These are phyloP conservation scores for Druceiella hillmani DNA, from an alignment of 2,888 invertebrate species.

Conservation along the genomic window DNA sequence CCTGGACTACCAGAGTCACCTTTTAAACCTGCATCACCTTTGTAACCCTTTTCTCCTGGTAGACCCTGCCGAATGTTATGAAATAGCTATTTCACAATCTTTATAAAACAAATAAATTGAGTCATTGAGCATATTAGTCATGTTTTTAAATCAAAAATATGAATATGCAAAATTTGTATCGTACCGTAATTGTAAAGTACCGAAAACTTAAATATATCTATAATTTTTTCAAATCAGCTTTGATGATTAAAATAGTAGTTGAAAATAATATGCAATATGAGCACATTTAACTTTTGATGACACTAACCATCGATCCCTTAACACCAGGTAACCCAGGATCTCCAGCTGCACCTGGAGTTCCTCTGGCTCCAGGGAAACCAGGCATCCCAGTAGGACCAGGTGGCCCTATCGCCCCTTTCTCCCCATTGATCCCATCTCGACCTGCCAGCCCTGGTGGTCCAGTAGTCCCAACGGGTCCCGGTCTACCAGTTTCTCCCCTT, in stretches of 20 bases:
- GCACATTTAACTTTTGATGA: constrained; percentile 1
- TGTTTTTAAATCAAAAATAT: not conserved
- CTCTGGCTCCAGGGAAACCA: constrained; percentile 78
- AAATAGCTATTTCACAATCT: too few relatives aligned
- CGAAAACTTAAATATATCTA: constrained; percentile 1
- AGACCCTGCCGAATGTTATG: constrained; percentile 54
- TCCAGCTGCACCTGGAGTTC: constrained; percentile 69
- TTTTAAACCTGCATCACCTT: constrained; percentile 72
- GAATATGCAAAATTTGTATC: not conserved
- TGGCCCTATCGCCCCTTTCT: constrained; percentile 72
- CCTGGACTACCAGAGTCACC: constrained; percentile 71
- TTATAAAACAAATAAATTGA: constrained; percentile 2
- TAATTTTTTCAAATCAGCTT: constrained; percentile 1
- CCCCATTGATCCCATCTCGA: constrained; percentile 74
- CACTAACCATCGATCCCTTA: constrained; percentile 66
- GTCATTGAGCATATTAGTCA: not conserved
- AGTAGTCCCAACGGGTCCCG: constrained; percentile 70
- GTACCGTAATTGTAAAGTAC: too few relatives aligned
- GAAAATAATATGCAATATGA: too few relatives aligned
- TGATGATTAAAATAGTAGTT: too few relatives aligned
- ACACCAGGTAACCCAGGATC: constrained; percentile 67
- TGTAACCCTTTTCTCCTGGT: constrained; percentile 73
- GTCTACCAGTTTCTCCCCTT: constrained; percentile 73
- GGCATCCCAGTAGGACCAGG: constrained; percentile 68
- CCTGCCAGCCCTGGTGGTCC: constrained; percentile 73